A percentile compares a stretch with the other conserved stretches of the same genome.
These are phyloP conservation scores for Ctenicera cuprea DNA, from an alignment of 2,888 invertebrate genomes.

Conservation along the genomic window DNA sequence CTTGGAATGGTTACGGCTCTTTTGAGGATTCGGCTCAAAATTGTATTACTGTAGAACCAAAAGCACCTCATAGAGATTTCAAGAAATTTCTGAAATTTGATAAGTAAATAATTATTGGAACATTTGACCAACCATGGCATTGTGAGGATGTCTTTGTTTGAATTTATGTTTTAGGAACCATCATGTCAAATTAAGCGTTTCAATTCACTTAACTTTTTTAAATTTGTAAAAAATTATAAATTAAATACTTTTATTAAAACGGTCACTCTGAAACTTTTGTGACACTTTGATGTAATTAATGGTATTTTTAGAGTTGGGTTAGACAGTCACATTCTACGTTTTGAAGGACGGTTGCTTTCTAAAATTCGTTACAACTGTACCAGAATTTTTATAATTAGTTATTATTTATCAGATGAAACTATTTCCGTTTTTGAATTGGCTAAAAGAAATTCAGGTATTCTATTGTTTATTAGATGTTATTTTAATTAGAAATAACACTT, in stretches of 20 bases:
- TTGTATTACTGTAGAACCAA: slow-evolving; percentile 87
- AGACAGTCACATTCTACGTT: slow-evolving; percentile 86
- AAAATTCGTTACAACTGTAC: slow-evolving; percentile 79
- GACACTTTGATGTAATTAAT: background rate
- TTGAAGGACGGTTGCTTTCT: slow-evolving; percentile 85
- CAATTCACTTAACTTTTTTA: no score
- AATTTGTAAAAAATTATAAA: no score
- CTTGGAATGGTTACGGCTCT: slow-evolving; percentile 93
- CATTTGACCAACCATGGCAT: background rate
- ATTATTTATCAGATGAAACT: slow-evolving; percentile 89
- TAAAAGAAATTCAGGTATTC: slow-evolving; percentile 81
- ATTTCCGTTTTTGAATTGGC: slow-evolving; percentile 88
- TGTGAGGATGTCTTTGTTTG: no score
- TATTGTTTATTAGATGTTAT: no score
- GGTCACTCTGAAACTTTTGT: no score
- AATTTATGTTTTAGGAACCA: no score
- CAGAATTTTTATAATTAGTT: slow-evolving; percentile 87
- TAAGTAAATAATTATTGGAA: slow-evolving; percentile 72
- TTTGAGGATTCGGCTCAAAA: slow-evolving; percentile 94
- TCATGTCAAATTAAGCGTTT: no score
- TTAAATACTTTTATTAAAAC: no score
- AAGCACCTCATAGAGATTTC: slow-evolving; percentile 85
- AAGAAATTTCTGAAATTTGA: slow-evolving; percentile 88
- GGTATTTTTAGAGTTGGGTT: slow-evolving; percentile 75
- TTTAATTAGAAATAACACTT: background rate